A percentile compares a stretch with the other conserved stretches of the same genome.
These are phyloP conservation scores for Mylabris phalerata DNA, from an alignment of 1,140 invertebrate species.

Conservation along the genomic window DNA sequence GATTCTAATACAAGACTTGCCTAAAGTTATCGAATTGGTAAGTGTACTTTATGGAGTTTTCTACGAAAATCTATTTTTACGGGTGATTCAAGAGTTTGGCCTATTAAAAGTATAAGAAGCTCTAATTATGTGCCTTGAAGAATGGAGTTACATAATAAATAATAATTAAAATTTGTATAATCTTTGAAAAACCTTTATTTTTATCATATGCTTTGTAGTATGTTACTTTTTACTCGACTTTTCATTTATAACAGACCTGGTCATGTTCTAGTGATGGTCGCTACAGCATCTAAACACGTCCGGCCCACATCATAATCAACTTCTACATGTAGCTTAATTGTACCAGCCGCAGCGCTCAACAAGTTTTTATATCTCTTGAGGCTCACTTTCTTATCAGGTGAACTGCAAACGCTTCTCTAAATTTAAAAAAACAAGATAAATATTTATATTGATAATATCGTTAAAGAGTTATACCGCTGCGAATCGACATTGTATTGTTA, in stretches of 20 bases:
- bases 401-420: constrained; percentile 23
- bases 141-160: constrained; percentile 32
- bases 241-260: too few species aligned
- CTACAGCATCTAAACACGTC: constrained; percentile 21
- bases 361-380: constrained; percentile 26
- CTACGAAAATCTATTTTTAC: too few species aligned
- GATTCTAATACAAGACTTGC: too few species aligned
- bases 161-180: constrained; percentile 1
- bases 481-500: constrained; percentile 8
- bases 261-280: constrained; percentile 8
- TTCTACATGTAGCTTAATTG: constrained; percentile 18
- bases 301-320: constrained; percentile 24
- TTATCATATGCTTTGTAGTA: too few species aligned
- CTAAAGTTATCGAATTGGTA: too few species aligned
- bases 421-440: not conserved
- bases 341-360: constrained; percentile 25
- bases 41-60: too few species aligned
- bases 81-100: too few species aligned
- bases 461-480: too few species aligned
- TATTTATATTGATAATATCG: too few species aligned
- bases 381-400: constrained; percentile 19
- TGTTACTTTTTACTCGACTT: too few species aligned
- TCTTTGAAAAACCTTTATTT: too few species aligned
- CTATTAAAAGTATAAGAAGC: too few species aligned
- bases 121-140: constrained; percentile 33